Percentiles rank a stretch among this genome's conserved stretches.
Evolutionary conservation across 2,797 vertebrate genomes (phyloP).

Genomic region (Octomys mimax): DNA sequence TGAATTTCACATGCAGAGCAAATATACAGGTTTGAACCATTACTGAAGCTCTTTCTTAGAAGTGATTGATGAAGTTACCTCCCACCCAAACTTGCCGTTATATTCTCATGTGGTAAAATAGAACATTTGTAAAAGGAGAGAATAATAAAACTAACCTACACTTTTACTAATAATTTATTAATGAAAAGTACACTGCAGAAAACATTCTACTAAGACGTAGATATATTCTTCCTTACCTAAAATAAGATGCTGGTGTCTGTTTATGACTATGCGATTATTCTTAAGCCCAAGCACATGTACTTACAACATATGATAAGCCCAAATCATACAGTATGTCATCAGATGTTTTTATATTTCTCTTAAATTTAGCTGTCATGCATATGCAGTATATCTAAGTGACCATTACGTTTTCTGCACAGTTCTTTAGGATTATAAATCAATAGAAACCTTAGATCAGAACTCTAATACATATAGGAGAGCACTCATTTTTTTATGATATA

Average conservation of each 20-base stretch:
- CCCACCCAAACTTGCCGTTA: background rate
- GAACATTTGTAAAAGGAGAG: background rate
- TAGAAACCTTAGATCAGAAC: background rate
- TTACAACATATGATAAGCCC: background rate
- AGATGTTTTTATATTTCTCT: conserved; percentile 39
- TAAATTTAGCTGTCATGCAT: conserved; percentile 22
- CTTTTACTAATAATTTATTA: conserved; percentile 25
- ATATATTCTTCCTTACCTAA: background rate
- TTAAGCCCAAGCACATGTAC: background rate
- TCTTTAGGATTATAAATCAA: conserved; percentile 37
- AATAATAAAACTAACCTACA: background rate
- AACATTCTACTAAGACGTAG: conserved; percentile 14
- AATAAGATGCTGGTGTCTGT: background rate
- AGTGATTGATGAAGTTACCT: conserved; percentile 55
- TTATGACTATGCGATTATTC: background rate
- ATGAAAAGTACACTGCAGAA: conserved; percentile 35
- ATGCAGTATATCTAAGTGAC: background rate
- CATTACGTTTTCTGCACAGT: conserved; percentile 9
- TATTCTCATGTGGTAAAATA: conserved; percentile 1
- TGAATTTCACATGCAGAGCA: conserved; percentile 42
- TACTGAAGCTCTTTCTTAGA: conserved; percentile 38
- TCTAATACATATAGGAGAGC: conserved; percentile 10
- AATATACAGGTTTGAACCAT: conserved; percentile 66
- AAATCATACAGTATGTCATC: background rate
- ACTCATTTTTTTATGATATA: conserved; percentile 7